Evolutionary conservation across 1,140 invertebrate genomes (phyloP).

Genomic region (Meloidogyne exigua): DNA sequence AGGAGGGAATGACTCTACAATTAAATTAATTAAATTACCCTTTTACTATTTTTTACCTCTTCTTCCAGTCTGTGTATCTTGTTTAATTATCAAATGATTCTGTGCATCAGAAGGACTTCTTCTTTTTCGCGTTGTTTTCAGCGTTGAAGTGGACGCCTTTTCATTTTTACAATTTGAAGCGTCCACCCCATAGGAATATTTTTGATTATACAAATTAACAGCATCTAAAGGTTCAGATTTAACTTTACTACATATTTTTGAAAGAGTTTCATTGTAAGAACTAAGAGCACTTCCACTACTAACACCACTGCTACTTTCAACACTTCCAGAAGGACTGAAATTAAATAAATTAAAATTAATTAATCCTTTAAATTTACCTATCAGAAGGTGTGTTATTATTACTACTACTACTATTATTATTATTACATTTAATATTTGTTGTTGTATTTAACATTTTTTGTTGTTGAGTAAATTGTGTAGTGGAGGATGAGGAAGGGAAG

Average conservation of each 20-base stretch:
- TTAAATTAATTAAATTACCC: not conserved
- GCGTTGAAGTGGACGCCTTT: slow-evolving; percentile 17
- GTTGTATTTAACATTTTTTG: no score
- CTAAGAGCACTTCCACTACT: slow-evolving; percentile 50
- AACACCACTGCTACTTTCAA: slow-evolving; percentile 52
- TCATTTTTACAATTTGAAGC: slow-evolving; percentile 8
- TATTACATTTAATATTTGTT: no score
- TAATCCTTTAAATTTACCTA: not conserved
- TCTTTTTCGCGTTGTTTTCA: not conserved
- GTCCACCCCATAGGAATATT: not conserved
- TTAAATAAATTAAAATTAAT: slow-evolving; percentile 28
- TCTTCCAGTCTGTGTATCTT: not conserved
- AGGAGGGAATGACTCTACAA: not conserved
- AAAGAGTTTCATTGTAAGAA: slow-evolving; percentile 15
- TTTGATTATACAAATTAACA: slow-evolving; percentile 12
- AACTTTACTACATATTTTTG: slow-evolving; percentile 22
- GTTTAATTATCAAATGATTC: not conserved
- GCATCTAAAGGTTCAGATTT: slow-evolving; percentile 5
- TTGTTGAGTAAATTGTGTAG: no score
- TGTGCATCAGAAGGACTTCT: slow-evolving; percentile 1
- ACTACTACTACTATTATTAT: no score
- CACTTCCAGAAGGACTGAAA: slow-evolving; percentile 52
- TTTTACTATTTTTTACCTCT: not conserved
- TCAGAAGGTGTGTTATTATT: no score
- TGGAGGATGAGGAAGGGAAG: no score